Evolutionary conservation across 1,140 invertebrate genomes (phyloP).

Genomic region (Leguminivora glycinivorella): DNA sequence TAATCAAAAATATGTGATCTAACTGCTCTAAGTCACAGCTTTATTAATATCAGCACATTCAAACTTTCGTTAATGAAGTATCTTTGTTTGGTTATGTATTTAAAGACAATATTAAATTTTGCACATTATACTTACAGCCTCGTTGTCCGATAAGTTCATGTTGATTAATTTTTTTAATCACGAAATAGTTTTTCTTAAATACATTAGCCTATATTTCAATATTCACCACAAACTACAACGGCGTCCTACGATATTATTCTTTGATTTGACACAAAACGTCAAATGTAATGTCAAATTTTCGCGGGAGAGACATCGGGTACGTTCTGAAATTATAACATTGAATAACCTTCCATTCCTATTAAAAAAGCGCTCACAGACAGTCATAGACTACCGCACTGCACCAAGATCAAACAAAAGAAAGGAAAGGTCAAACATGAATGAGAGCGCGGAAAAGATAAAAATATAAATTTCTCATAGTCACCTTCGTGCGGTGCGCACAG

Average conservation of each 20-base stretch:
- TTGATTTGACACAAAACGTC: conserved; percentile 46
- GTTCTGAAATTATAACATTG: neutral
- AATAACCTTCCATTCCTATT: neutral
- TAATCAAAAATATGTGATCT: too few relatives aligned
- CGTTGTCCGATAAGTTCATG: conserved; percentile 74
- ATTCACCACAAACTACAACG: conserved; percentile 7
- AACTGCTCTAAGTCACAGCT: too few relatives aligned
- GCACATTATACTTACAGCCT: conserved; percentile 62
- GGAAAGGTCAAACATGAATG: too few relatives aligned
- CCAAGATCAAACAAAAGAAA: too few relatives aligned
- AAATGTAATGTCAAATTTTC: conserved; percentile 69
- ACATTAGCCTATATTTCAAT: conserved; percentile 47
- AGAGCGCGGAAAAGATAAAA: too few relatives aligned
- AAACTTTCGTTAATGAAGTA: neutral
- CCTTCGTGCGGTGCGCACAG: too few relatives aligned
- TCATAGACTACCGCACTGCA: too few relatives aligned
- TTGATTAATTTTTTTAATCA: conserved; percentile 31
- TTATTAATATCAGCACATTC: too few relatives aligned
- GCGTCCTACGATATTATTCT: conserved; percentile 41
- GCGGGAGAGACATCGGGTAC: conserved; percentile 43
- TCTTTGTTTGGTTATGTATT: conserved; percentile 13
- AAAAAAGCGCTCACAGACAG: too few relatives aligned
- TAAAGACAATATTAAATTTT: neutral
- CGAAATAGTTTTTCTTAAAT: conserved; percentile 1
- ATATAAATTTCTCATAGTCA: too few relatives aligned